Evolutionary conservation across 2,113 vertebrate genomes (phyloP), one percentile per base, ranked within the genome.

Genomic region (Dryoscopus gambensis): DNA sequence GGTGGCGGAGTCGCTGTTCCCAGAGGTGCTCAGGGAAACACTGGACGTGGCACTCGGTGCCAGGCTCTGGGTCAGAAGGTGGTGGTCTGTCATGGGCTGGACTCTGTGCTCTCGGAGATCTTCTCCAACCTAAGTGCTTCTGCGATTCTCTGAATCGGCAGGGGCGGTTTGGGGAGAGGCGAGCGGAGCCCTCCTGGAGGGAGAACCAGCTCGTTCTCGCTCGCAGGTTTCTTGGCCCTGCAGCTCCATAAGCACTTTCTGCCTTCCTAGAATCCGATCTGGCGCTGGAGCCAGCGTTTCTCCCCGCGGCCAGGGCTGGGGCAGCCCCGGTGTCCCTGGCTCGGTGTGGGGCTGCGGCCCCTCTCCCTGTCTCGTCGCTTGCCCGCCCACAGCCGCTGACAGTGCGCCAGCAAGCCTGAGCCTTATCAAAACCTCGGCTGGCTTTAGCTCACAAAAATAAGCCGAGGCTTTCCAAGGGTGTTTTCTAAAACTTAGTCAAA

Each of bases 371-470:
- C 31, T 1, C 1, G 23, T 7, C 15, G 3, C n/a, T 31, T 25
- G 52, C 24, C 17, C 17, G 28, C 18, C 47, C 10, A 0, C 4
- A 6, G 35, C 37, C 4, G 21, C 59, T 39, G 18, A 2, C 50
- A 9, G 25, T 0, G 16, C 16, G 23, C 37, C 24, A 3, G 77
- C 35, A 23, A 0, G 33, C 2, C 2, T 0, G 7, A 39, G 40
- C 27, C 28, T 33, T 8, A 25, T 3, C 39, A 13, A n/a, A 63
- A 8, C 1, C n/a, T 19, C 33, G 6, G 63, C 55, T 16, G 50
- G 11, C 24, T 20, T n/a, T 6, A 15, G 24, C 22, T 24, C 42
- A 7, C 6, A 8, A 11, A 68, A 68, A 33, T 12, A 9, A n/a
- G 8, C 5, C 2, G 11, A 42, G 22, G 13, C 10, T 76, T 59